These are phyloP conservation scores for Thysanoteuthis rhombus DNA, from an alignment of 2,888 invertebrate species.

Conservation along the genomic window DNA sequence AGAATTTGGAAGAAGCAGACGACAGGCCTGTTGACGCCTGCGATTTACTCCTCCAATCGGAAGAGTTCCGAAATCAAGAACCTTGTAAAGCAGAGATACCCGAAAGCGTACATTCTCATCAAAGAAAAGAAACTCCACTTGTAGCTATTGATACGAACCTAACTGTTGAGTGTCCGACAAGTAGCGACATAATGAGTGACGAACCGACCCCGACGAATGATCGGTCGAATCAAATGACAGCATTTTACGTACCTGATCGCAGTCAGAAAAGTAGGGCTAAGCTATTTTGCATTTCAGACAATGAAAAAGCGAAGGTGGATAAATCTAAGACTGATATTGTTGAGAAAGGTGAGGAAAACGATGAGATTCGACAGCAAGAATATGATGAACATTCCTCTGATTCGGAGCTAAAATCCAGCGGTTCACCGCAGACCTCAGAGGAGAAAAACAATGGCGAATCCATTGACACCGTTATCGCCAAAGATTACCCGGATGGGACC, in stretches of 20 bases:
- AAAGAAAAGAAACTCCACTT: neutral
- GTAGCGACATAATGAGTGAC: neutral
- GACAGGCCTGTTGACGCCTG: neutral
- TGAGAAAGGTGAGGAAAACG: neutral
- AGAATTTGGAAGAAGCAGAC: neutral
- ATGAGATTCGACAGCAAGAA: neutral
- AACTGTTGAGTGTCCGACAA: neutral
- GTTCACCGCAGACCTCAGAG: neutral
- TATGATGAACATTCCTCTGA: neutral
- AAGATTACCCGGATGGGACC: neutral
- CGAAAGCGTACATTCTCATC: neutral
- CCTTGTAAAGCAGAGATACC: neutral
- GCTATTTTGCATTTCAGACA: neutral
- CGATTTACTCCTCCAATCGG: neutral
- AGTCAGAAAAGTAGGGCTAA: neutral
- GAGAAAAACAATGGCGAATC: neutral
- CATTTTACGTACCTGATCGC: neutral
- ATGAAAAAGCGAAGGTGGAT: neutral
- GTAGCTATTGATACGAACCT: neutral
- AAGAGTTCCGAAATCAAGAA: neutral
- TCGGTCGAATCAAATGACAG: neutral
- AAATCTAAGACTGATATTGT: neutral
- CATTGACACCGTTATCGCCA: neutral
- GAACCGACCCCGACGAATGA: conserved; percentile 13
- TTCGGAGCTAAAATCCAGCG: neutral